phyloP scores from a whole-genome alignment of 1,140 invertebrate genomes.

The Lysiphlebus fabarum region DNA sequence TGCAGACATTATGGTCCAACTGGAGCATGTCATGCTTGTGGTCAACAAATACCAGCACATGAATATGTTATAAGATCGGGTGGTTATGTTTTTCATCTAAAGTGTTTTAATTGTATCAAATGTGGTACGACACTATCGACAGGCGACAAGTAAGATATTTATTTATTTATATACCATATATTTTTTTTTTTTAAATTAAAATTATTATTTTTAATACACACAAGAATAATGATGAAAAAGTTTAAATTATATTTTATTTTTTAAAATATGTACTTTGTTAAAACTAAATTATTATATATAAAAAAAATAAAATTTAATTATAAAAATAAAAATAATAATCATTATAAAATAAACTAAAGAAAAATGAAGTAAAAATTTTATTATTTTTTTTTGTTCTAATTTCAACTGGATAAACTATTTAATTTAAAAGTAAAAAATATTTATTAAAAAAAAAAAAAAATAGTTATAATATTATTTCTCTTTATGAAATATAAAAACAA shows the following conservation, averaged over 20 bases:
- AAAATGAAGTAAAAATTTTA: neutral
- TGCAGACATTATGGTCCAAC: constrained; percentile 84
- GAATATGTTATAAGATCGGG: constrained; percentile 87
- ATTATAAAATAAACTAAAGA: too few relatives aligned
- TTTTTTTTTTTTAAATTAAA: neutral
- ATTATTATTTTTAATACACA: too few relatives aligned
- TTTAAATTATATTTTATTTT: too few relatives aligned
- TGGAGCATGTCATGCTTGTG: constrained; percentile 83
- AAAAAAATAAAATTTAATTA: too few relatives aligned
- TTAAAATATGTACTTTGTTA: too few relatives aligned
- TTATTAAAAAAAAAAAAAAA: neutral
- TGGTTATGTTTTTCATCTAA: constrained; percentile 80
- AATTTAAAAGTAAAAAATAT: neutral
- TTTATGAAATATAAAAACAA: too few relatives aligned
- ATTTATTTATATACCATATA: constrained; percentile 6
- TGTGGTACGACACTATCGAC: constrained; percentile 80
- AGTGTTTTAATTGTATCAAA: constrained; percentile 91
- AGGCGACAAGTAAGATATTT: constrained; percentile 71
- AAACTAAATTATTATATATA: too few relatives aligned
- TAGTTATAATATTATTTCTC: too few relatives aligned
- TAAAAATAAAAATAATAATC: too few relatives aligned
- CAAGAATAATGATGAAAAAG: too few relatives aligned
- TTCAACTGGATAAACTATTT: neutral
- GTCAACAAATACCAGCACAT: constrained; percentile 83
- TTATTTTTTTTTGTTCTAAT: neutral